These are phyloP conservation scores for Triops longicaudatus DNA, from an alignment of 1,140 invertebrate genomes.

Conservation along the genomic window DNA sequence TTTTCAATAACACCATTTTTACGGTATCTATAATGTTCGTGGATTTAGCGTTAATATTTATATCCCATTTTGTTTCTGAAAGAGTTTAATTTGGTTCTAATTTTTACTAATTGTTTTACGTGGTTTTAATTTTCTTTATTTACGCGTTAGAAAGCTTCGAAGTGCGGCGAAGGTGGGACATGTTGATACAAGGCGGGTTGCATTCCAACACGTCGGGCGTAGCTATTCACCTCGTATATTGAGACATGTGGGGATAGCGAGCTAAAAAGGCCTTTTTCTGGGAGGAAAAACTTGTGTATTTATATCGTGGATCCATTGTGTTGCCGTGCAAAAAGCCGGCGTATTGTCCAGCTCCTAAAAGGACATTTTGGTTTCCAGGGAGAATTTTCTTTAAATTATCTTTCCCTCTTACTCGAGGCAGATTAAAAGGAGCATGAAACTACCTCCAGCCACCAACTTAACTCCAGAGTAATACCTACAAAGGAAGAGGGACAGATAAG, in stretches of 20 bases:
- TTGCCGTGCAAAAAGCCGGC: neutral
- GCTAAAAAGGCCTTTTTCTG: neutral
- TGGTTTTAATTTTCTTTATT: too few species aligned
- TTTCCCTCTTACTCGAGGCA: neutral
- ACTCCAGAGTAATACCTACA: neutral
- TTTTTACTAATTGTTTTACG: too few species aligned
- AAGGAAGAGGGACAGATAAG: neutral
- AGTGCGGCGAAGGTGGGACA: neutral
- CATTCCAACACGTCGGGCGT: conserved; percentile 2
- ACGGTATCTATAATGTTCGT: too few species aligned
- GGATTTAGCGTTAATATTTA: too few species aligned
- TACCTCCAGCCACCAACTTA: conserved; percentile 6
- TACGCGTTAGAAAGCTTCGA: neutral
- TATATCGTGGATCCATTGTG: neutral
- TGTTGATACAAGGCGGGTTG: conserved; percentile 8
- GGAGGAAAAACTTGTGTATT: neutral
- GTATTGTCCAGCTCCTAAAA: neutral
- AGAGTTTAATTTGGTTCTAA: too few species aligned
- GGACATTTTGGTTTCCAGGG: neutral
- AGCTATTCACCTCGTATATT: neutral
- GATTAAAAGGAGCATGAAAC: conserved; percentile 15
- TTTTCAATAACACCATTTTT: too few species aligned
- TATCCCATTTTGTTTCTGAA: too few species aligned
- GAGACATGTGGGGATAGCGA: neutral
- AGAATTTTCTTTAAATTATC: too few species aligned